Conservation (phyloP, 2,113 vertebrate genomes). For the Motacilla alba region DNA sequence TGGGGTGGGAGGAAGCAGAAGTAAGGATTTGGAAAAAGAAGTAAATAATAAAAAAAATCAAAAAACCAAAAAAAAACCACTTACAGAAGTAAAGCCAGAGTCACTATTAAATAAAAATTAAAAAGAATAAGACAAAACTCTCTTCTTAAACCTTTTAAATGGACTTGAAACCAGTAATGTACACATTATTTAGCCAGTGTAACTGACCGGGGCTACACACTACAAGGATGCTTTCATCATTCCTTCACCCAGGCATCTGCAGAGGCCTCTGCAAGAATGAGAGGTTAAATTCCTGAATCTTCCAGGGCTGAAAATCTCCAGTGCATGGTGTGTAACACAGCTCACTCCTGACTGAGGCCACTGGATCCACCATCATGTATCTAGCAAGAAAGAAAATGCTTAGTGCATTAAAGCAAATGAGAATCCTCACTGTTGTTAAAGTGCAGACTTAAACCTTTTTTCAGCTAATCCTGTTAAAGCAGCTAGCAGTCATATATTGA, state of each 20-base stretch:
- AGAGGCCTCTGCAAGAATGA: neutral
- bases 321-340: neutral
- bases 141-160: neutral
- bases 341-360: neutral
- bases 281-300: neutral
- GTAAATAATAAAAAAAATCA: neutral
- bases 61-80: neutral
- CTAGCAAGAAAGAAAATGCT: neutral
- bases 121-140: neutral
- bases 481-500: neutral
- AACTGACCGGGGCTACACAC: neutral
- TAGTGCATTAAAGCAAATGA: neutral
- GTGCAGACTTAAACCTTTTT: neutral
- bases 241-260: neutral
- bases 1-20: neutral
- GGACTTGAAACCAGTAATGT: neutral
- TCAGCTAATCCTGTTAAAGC: neutral
- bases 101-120: neutral
- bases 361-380: neutral
- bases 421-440: neutral
- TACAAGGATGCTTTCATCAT: neutral
- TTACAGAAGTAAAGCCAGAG: neutral
- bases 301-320: neutral
- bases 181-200: neutral
- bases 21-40: neutral